Percentiles rank a stretch among this genome's conserved stretches.
Conservation (phyloP, 1,140 invertebrate genomes). For the Bradysia coprophila region DNA sequence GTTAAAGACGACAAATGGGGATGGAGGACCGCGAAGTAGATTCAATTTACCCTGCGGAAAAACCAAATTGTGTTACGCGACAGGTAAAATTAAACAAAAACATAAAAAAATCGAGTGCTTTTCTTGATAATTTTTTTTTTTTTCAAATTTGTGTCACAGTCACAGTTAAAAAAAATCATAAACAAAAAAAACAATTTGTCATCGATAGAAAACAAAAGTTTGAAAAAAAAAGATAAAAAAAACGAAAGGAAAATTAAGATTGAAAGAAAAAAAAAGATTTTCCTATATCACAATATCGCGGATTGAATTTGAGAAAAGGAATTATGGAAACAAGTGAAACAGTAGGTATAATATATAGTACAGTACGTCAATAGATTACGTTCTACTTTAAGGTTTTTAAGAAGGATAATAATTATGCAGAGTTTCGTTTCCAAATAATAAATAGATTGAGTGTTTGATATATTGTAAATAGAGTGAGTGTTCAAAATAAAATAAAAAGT, state of each 20-base stretch:
- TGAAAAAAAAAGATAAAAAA: not conserved
- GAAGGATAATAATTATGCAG: no score
- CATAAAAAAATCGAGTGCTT: no score
- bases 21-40: constrained; percentile 2
- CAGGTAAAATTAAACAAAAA: not conserved
- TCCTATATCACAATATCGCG: not conserved
- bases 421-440: no score
- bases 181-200: not conserved
- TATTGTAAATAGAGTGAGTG: no score
- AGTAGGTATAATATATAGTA: no score
- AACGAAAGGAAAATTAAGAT: not conserved
- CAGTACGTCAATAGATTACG: no score
- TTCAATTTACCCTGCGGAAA: constrained; percentile 1
- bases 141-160: no score
- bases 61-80: not conserved
- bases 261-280: not conserved
- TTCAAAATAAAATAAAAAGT: no score
- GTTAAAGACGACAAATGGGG: constrained; percentile 1
- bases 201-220: not conserved
- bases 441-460: no score
- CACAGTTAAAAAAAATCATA: not conserved
- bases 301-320: not conserved
- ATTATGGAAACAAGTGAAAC: not conserved
- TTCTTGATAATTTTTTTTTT: no score
- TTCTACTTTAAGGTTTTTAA: no score